phyloP scores from a whole-genome alignment of 2,113 vertebrate genomes.

The Progne subis region DNA sequence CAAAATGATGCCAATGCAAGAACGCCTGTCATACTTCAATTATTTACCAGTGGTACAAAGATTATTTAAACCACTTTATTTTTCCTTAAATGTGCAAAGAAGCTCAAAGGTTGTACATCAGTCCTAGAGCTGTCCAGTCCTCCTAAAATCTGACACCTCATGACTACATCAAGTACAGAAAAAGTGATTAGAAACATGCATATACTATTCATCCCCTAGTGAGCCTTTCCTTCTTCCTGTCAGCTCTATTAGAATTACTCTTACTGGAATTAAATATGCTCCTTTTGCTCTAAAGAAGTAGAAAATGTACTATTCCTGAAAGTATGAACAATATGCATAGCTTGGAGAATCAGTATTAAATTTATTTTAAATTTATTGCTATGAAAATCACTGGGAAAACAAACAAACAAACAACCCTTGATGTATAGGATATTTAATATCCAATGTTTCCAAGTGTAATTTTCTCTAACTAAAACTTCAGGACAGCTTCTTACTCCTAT shows the following conservation, averaged over 20 bases:
- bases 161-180: neutral
- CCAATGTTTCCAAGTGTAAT: neutral
- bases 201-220: neutral
- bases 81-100: neutral
- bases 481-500: neutral
- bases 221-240: neutral
- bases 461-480: neutral
- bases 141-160: neutral
- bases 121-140: neutral
- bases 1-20: neutral
- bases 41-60: neutral
- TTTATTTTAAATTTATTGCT: neutral
- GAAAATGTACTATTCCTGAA: neutral
- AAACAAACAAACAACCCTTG: neutral
- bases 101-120: neutral
- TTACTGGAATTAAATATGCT: neutral
- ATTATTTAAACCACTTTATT: neutral
- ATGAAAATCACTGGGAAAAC: neutral
- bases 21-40: neutral
- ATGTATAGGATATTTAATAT: neutral
- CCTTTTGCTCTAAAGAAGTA: neutral
- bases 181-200: neutral
- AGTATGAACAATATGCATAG: neutral
- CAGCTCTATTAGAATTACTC: neutral
- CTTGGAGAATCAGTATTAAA: neutral